phyloP scores from a whole-genome alignment of 2,113 vertebrate genomes.

The Xerus inauris region DNA sequence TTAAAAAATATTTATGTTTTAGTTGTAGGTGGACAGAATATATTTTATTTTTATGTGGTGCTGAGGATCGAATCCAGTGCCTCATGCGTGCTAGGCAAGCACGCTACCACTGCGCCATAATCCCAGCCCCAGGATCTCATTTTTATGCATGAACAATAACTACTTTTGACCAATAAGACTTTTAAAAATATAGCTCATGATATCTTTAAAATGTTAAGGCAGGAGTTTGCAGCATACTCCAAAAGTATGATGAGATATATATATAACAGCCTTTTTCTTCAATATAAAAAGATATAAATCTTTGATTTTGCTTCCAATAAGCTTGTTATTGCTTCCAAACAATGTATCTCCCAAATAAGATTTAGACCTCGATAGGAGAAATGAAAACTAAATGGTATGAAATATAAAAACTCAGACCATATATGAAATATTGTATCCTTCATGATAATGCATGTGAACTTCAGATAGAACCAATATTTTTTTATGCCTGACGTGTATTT shows the following conservation, averaged over 20 bases:
- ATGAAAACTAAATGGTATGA: background rate
- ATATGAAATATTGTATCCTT: background rate
- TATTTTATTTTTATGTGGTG: too few species aligned
- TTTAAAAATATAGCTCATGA: background rate
- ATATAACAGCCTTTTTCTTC: background rate
- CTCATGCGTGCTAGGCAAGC: too few species aligned
- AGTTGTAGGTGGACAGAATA: too few species aligned
- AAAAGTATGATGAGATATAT: background rate
- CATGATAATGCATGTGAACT: background rate
- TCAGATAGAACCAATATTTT: background rate
- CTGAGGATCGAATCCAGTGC: too few species aligned
- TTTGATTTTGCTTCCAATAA: constrained; percentile 46
- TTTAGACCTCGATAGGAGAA: background rate
- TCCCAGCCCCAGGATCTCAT: background rate
- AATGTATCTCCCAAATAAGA: background rate
- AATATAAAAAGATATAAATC: constrained; percentile 21
- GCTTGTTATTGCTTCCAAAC: constrained; percentile 35
- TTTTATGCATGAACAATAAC: background rate
- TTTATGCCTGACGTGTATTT: background rate
- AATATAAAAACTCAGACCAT: background rate
- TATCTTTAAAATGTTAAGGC: background rate
- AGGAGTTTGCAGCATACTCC: background rate
- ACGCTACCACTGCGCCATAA: too few species aligned
- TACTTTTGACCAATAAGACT: background rate
- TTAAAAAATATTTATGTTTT: too few species aligned